Base-by-base conservation (phyloP, 2,888 invertebrate genomes). In the Ophion ventricosus region DNA sequence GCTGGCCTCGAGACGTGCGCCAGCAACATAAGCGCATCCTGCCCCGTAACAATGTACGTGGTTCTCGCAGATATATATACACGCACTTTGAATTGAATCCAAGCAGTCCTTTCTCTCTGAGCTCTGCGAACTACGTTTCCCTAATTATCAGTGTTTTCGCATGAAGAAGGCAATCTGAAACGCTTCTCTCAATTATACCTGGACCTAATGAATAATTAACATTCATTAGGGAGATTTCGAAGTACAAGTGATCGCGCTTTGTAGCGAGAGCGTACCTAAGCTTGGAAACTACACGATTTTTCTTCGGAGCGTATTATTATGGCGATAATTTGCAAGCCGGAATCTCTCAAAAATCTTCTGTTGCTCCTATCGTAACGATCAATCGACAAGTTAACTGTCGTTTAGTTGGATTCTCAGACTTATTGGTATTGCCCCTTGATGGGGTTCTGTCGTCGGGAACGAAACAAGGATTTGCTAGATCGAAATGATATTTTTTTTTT, bases 1-100 rank as follows among this genome's bases (percentile, higher is more conserved):
- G 69, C 57, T 81, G 76, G 70, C 81, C 81, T 81, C 64, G 81
- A 64, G 63, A 75, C 61, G 20, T 23, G 43, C 25, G 49, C 23
- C 23, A 73, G 79, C 59, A 74, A 49, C 23, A 63, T 40, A 69
- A 75, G 63, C 35, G 69, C 63, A 56, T 17, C 14, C 54, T 25
- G 72, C 54, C 14, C 49, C 11, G 49, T 14, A 61, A 75, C 75
- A 63, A 69, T 79, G 23, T 64, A 10, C 61, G 25, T 10, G 40
- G 10, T 23, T 72, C 23, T n/a, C 40, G 23, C 25, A 66, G 54
- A 63, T 54, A 69, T 61, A 80, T n/a, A n/a, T 57, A 56, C 66
- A 66, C 77, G 72, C 43, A 56, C 83, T 70, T 40, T 43, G 63
- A n/a, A 81, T 70, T 66, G 25, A 59, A 76, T 73, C 54, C 20